A percentile compares a stretch with the other conserved stretches of the same genome.
These are phyloP conservation scores for Takifugu flavidus DNA, from an alignment of 2,113 vertebrate genomes.

Conservation along the genomic window DNA sequence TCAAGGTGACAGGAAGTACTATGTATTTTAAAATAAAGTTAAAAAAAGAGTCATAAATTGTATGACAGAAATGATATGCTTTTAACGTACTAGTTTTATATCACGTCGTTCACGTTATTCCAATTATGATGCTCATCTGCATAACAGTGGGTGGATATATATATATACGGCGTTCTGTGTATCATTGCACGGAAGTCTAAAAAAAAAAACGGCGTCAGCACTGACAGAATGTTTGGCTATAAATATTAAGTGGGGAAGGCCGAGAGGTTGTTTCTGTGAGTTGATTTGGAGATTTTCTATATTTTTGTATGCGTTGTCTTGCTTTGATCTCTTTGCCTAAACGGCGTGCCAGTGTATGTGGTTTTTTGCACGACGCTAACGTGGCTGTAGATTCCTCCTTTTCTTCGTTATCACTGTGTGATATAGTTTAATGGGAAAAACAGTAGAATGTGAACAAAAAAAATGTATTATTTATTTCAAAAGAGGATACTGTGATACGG, in stretches of 20 bases:
- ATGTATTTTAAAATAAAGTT: constrained; percentile 70
- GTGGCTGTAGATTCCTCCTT: constrained; percentile 73
- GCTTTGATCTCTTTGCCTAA: constrained; percentile 72
- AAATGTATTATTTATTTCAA: constrained; percentile 45
- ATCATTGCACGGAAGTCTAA: not conserved
- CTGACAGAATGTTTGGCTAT: constrained; percentile 44
- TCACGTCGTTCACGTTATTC: constrained; percentile 51
- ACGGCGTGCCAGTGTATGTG: constrained; percentile 72
- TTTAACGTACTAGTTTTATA: constrained; percentile 77
- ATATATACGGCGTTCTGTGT: not conserved
- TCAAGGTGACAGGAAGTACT: constrained; percentile 67
- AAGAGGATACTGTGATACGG: constrained; percentile 71
- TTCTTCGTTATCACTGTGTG: constrained; percentile 77
- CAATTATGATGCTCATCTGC: constrained; percentile 37
- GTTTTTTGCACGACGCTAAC: constrained; percentile 77
- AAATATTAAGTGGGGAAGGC: constrained; percentile 23
- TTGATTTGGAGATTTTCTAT: constrained; percentile 73
- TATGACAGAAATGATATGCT: constrained; percentile 69
- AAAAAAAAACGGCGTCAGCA: constrained; percentile 18
- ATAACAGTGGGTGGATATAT: not conserved
- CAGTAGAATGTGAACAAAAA: constrained; percentile 62
- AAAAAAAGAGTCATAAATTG: constrained; percentile 39
- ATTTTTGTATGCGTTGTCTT: constrained; percentile 78
- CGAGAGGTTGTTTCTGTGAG: constrained; percentile 47
- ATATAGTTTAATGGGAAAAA: constrained; percentile 73